Base-by-base conservation (phyloP, 2,797 vertebrate species). In the Enteromius fasciolatus region DNA sequence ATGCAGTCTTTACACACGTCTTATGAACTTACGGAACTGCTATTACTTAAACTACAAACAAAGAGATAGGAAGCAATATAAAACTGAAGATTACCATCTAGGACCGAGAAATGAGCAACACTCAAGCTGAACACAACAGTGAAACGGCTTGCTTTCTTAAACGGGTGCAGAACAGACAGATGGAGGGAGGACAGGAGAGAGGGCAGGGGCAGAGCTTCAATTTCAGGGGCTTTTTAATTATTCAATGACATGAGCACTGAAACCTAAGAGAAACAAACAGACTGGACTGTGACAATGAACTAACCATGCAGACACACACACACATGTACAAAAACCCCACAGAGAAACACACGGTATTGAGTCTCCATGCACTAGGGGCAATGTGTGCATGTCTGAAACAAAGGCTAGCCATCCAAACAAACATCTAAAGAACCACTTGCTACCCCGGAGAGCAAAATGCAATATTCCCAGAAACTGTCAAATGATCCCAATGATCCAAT, bases 141-240 rank as follows among this genome's bases (percentile, higher is more conserved):
- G 86, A 83, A 89, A 17, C 2, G 46, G 48, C n/a, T 86, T 87
- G 79, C 66, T 66, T 74, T 48, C 59, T 54, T 46, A 59, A 75
- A 78, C 6, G 31, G 54, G 15, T 68, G 18, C 20, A 54, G 73
- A 81, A 87, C 85, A 72, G 87, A 86, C 79, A 85, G 90, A 87
- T 44, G 87, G 85, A 86, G 87, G 88, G 88, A 89, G 87, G 81
- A 78, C 17, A 46, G 76, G 17, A 67, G 61, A 46, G 61, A 83
- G n/a, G 69, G 78, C 85, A 91, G 85, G 86, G 86, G 74, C 61
- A 20, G 67, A 18, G 87, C 88, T 94, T 89, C 39, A 88, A 85
- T 94, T 93, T 92, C 93, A 92, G 86, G 8, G 50, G 9, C 90
- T 91, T 90, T 94, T 95, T 85, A 94, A 95, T 93, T 89, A 94